phyloP scores from a whole-genome alignment of 2,888 invertebrate genomes.

The Acleris laterana region DNA sequence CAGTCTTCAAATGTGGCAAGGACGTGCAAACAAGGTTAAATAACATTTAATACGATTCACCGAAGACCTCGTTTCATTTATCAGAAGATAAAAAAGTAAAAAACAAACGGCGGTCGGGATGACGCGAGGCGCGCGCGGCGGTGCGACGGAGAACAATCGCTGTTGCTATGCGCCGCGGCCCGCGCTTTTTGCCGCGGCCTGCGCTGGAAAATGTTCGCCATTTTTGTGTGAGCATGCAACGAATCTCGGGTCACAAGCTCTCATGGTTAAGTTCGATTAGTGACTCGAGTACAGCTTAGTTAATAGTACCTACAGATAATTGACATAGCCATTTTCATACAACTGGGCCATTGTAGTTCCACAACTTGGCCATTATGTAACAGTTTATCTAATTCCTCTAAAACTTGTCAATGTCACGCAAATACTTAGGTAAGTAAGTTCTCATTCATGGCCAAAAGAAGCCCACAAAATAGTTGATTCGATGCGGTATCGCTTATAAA shows the following conservation, averaged over 20 bases:
- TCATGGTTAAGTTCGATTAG: not conserved
- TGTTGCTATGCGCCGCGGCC: conserved; percentile 31
- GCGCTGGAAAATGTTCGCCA: conserved; percentile 8
- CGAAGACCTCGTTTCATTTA: conserved; percentile 22
- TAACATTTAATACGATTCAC: conserved; percentile 23
- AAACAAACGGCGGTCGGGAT: conserved; percentile 30
- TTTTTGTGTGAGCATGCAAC: conserved; percentile 1
- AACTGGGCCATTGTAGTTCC: no score
- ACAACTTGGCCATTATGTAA: no score
- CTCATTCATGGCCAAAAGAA: conserved; percentile 13
- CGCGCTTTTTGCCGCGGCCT: conserved; percentile 16
- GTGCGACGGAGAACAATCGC: conserved; percentile 14
- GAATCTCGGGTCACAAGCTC: conserved; percentile 3
- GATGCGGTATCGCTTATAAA: conserved; percentile 4
- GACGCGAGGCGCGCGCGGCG: conserved; percentile 23
- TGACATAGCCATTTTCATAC: no score
- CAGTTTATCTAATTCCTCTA: no score
- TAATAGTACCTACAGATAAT: no score
- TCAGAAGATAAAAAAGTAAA: conserved; percentile 27
- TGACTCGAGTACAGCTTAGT: not conserved
- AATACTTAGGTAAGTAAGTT: not conserved
- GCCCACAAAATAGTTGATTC: conserved; percentile 22
- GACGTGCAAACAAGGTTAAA: conserved; percentile 10
- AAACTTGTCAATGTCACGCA: conserved; percentile 4
- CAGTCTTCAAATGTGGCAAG: conserved; percentile 1